Evolutionary conservation across 2,888 invertebrate genomes (phyloP).

Genomic region (Zootermopsis nevadensis): DNA sequence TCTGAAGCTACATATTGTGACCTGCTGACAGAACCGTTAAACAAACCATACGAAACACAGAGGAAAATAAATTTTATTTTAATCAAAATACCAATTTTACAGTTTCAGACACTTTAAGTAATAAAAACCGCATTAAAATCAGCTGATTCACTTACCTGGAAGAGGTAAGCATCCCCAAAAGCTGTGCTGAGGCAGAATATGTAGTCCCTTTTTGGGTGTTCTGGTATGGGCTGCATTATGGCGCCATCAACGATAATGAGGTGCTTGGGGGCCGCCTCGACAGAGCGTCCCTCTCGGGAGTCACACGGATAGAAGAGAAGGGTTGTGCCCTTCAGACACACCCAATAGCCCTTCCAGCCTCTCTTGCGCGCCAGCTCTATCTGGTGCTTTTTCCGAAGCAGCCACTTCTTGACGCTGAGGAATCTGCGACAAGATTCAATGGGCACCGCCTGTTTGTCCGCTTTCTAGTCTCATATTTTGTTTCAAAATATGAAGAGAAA

Average conservation of each 20-base stretch:
- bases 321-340: conserved; percentile 96
- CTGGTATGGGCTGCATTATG: conserved; percentile 99
- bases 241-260: conserved; percentile 96
- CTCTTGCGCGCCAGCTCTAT: conserved; percentile 95
- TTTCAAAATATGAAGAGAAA: too few relatives aligned
- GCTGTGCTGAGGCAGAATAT: conserved; percentile 98
- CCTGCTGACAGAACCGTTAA: too few relatives aligned
- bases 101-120: background rate
- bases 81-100: too few relatives aligned
- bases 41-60: too few relatives aligned
- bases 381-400: conserved; percentile 95
- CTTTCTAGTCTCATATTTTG: too few relatives aligned
- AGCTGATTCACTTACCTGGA: conserved; percentile 74
- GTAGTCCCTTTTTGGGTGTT: conserved; percentile 97
- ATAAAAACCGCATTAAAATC: too few relatives aligned
- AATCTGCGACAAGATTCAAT: conserved; percentile 73
- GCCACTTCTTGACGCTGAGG: conserved; percentile 98
- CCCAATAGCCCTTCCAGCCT: conserved; percentile 99
- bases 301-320: conserved; percentile 96
- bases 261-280: conserved; percentile 94
- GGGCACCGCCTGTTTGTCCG: too few relatives aligned
- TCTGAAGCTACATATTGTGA: too few relatives aligned
- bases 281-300: conserved; percentile 88
- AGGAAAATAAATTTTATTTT: too few relatives aligned
- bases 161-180: conserved; percentile 97